phyloP scores from a whole-genome alignment of 2,113 vertebrate species.

The Ctenodactylus gundi region DNA sequence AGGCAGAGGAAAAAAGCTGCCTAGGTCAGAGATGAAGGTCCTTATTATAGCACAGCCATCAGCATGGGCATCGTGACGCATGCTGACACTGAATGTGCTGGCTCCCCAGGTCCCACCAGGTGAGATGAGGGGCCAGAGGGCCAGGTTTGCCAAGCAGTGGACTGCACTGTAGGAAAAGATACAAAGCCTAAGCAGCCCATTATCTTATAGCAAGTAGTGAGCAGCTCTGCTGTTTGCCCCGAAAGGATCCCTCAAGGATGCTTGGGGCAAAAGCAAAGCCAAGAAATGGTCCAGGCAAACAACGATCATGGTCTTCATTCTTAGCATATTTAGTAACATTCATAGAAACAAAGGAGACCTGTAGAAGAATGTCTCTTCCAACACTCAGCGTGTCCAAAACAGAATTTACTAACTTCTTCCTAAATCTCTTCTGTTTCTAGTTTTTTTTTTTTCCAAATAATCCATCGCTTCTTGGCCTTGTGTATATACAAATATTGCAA shows the following conservation, averaged over 20 bases:
- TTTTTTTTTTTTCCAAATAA: no score
- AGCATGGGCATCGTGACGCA: not conserved
- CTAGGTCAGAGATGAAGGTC: not conserved
- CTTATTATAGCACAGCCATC: not conserved
- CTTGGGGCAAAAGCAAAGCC: not conserved
- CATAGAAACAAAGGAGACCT: not conserved
- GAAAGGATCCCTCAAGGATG: not conserved
- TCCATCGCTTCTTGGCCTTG: no score
- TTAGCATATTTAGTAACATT: not conserved
- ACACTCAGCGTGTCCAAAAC: not conserved
- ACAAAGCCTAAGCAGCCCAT: not conserved
- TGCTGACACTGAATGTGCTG: not conserved
- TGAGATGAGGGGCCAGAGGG: not conserved
- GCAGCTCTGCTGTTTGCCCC: not conserved
- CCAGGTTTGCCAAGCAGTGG: not conserved
- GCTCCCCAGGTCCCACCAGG: not conserved
- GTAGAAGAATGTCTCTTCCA: not conserved
- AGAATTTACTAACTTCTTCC: not conserved
- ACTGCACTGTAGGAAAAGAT: not conserved
- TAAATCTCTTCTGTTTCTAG: not conserved
- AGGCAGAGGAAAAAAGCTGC: not conserved
- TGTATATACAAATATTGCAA: no score
- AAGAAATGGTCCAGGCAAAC: not conserved
- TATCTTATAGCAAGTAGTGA: not conserved
- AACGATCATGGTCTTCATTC: not conserved